phyloP scores from a whole-genome alignment of 2,797 vertebrate genomes.

The Menidia menidia region DNA sequence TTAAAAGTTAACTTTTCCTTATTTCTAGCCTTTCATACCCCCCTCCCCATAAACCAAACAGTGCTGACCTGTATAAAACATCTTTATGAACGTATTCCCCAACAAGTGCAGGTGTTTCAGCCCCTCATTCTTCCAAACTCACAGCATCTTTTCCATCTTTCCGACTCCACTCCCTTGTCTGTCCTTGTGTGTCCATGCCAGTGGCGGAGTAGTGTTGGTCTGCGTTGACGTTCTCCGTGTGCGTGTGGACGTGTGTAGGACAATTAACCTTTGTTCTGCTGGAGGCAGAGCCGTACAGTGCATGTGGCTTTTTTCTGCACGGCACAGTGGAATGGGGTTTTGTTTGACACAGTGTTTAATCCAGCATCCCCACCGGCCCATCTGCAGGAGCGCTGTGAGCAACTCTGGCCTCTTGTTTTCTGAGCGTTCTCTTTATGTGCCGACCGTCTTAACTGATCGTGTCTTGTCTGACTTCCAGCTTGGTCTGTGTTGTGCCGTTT shows the following conservation, averaged over 20 bases:
- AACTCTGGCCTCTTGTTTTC: conserved; percentile 42
- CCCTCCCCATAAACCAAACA: not conserved
- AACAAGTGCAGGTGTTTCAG: conserved; percentile 30
- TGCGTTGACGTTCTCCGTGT: conserved; percentile 55
- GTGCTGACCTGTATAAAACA: conserved; percentile 1
- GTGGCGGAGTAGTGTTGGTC: conserved; percentile 78
- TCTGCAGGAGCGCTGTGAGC: conserved; percentile 69
- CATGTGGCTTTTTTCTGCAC: conserved; percentile 86
- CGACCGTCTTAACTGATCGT: conserved; percentile 55
- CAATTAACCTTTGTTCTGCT: conserved; percentile 78
- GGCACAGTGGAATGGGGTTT: conserved; percentile 65
- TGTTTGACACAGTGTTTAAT: conserved; percentile 71
- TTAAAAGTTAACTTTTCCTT: not conserved
- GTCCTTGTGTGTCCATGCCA: conserved; percentile 58
- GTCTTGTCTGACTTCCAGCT: conserved; percentile 60
- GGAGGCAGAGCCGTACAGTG: conserved; percentile 78
- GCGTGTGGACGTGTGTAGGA: conserved; percentile 55
- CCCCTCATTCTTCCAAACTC: conserved; percentile 60
- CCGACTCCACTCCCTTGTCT: conserved; percentile 33
- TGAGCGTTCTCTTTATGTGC: conserved; percentile 42
- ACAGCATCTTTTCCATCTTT: conserved; percentile 57
- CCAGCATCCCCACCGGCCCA: conserved; percentile 69
- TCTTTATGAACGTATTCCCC: conserved; percentile 25
- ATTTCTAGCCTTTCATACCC: not conserved
- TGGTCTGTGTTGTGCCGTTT: conserved; percentile 61